Percentiles rank a stretch among this genome's conserved stretches.
phyloP scores from a whole-genome alignment of 2,888 invertebrate genomes.

The Halocaridina rubra region DNA sequence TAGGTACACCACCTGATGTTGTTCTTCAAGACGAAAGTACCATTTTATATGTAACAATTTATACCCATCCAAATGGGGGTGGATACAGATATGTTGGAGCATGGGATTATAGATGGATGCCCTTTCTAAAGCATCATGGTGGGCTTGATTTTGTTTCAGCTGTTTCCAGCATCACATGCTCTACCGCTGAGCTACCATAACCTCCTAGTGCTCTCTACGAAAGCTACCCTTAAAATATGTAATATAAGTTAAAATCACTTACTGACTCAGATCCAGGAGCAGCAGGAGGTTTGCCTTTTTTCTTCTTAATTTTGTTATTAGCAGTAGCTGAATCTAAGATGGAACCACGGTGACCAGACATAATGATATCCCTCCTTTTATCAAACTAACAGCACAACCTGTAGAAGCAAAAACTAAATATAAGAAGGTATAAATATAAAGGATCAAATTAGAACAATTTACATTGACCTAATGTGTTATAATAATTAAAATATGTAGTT shows the following conservation, averaged over 20 bases:
- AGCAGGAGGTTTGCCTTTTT: constrained; percentile 36
- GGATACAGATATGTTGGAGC: too few species aligned
- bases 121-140: too few species aligned
- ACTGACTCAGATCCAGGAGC: constrained; percentile 53
- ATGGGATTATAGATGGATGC: too few species aligned
- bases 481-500: too few species aligned
- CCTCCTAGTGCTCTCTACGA: background rate
- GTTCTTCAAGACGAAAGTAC: too few species aligned
- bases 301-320: constrained; percentile 37
- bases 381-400: background rate
- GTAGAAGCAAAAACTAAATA: background rate
- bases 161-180: background rate
- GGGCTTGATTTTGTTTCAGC: too few species aligned
- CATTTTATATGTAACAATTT: too few species aligned
- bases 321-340: constrained; percentile 3
- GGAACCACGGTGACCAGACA: background rate
- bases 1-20: too few species aligned
- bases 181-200: background rate
- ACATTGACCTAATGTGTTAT: too few species aligned
- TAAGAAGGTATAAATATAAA: background rate
- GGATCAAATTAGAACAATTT: too few species aligned
- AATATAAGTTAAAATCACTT: background rate
- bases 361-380: background rate
- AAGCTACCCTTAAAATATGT: background rate
- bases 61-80: too few species aligned